phyloP scores from a whole-genome alignment of 2,113 vertebrate species.

The Myocastor coypus region DNA sequence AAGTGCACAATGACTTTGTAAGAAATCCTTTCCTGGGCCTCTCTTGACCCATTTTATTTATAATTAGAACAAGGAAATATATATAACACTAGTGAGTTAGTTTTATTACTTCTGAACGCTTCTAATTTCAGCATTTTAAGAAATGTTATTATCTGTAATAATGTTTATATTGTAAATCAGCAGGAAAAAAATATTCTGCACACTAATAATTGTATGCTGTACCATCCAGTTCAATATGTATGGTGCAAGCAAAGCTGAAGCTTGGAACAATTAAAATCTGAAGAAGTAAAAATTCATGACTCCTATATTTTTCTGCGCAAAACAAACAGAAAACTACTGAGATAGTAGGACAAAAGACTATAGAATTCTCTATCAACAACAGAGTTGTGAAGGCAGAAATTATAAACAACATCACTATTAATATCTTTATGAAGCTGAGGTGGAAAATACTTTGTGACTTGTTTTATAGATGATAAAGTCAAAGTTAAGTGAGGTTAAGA shows the following conservation, averaged over 20 bases:
- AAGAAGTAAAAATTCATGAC: conserved; percentile 48
- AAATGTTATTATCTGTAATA: conserved; percentile 19
- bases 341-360: background rate
- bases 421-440: conserved; percentile 12
- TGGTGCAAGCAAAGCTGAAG: background rate
- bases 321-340: conserved; percentile 25
- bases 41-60: background rate
- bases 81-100: background rate
- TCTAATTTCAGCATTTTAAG: background rate
- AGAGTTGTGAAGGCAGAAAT: background rate
- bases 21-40: background rate
- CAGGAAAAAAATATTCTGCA: conserved; percentile 6
- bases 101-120: conserved; percentile 44
- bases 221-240: background rate
- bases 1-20: conserved; percentile 16
- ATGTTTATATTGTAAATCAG: background rate
- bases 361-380: conserved; percentile 38
- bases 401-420: background rate
- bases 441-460: background rate
- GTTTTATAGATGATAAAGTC: conserved; percentile 20
- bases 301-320: conserved; percentile 24
- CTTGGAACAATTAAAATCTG: conserved; percentile 27
- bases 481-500: background rate
- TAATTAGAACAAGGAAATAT: conserved; percentile 34
- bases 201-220: background rate